Conservation (phyloP, 2,797 vertebrate species). For the Salmo trutta region DNA sequence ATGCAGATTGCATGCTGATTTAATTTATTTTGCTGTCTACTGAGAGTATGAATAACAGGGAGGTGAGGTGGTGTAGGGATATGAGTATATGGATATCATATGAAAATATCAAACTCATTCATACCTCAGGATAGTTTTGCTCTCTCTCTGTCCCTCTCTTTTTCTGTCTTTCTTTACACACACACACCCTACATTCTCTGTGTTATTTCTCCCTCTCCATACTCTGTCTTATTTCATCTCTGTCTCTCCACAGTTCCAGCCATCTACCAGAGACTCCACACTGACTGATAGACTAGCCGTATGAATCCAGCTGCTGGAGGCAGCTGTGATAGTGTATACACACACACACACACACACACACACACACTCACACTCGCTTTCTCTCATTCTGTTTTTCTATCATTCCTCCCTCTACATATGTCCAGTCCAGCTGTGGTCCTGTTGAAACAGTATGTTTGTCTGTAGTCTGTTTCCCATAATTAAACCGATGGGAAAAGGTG, state of each 20-base stretch:
- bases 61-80: no score
- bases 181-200: no score
- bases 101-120: not conserved
- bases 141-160: not conserved
- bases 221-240: not conserved
- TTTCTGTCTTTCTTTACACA: not conserved
- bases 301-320: constrained; percentile 59
- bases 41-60: no score
- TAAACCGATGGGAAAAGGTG: constrained; percentile 49
- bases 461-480: constrained; percentile 46
- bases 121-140: not conserved
- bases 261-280: constrained; percentile 13
- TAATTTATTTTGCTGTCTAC: no score
- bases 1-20: no score
- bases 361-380: not conserved
- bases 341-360: no score
- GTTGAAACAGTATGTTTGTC: constrained; percentile 50
- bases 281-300: constrained; percentile 50
- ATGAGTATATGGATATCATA: not conserved
- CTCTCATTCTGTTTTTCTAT: no score
- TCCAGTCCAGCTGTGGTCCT: constrained; percentile 57
- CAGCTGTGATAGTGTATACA: not conserved
- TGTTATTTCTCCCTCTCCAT: no score
- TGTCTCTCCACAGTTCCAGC: not conserved
- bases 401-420: constrained; percentile 30